These are phyloP conservation scores for Calcarius lapponicus DNA, from an alignment of 2,797 vertebrate genomes.

Conservation along the genomic window DNA sequence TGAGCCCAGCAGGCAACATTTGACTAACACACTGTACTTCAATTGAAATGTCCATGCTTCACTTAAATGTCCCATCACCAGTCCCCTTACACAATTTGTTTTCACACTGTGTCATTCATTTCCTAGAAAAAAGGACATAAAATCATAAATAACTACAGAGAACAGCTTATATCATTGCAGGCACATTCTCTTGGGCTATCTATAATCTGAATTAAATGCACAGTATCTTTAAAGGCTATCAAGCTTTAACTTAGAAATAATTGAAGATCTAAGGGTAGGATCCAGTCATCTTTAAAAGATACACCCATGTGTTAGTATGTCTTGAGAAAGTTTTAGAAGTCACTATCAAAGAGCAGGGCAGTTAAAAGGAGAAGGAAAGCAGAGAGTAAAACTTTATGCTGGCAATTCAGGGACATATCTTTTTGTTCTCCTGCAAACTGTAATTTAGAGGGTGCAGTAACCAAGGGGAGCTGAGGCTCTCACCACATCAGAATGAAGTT, in stretches of 20 bases:
- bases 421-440: background rate
- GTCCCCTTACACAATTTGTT: background rate
- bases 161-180: background rate
- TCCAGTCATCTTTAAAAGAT: background rate
- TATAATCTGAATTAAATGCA: background rate
- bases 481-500: background rate
- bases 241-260: background rate
- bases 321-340: background rate
- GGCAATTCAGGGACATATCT: background rate
- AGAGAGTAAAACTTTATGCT: background rate
- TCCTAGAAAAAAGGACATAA: background rate
- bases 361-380: background rate
- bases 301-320: background rate
- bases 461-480: background rate
- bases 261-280: background rate
- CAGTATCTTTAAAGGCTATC: background rate
- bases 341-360: background rate
- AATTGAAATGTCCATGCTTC: background rate
- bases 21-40: background rate
- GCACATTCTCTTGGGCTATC: background rate
- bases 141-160: background rate
- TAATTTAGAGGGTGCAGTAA: background rate
- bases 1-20: constrained; percentile 29
- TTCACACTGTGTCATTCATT: background rate
- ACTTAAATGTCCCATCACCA: background rate